Base-by-base conservation (phyloP, 2,797 vertebrate species). In the Coreius guichenoti region DNA sequence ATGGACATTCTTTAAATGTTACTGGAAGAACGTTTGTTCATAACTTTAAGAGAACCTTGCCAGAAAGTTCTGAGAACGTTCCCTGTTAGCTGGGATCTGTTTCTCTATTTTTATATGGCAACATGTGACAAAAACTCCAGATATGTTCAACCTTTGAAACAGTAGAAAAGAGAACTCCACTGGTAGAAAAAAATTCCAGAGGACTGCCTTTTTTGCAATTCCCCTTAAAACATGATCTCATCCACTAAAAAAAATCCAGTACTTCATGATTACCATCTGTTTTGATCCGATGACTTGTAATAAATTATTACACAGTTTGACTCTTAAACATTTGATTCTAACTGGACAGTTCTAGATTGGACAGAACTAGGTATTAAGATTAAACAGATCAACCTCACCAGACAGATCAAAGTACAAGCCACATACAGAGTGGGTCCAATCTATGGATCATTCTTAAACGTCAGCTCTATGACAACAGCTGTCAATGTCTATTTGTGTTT, bases 341-440 rank as follows among this genome's bases (percentile, higher is more conserved):
- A 58, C 36, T 39, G 4, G 39, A 68, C 23, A 67, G 21, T 65
- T 31, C n/a, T n/a, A n/a, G n/a, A n/a, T n/a, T n/a, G n/a, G n/a
- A n/a, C n/a, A n/a, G n/a, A n/a, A n/a, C n/a, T 65, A 26, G 19
- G 19, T 21, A 16, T 29, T 16, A 65, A 29, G 61, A 16, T 31
- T 65, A 65, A 65, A n/a, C 14, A 36, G 63, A 39, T 36, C 0
- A 6, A 16, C 3, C 19, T 45, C n/a, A 43, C 1, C 13, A 65
- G 14, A 68, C 19, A 26, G 49, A 26, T 47, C 69, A 63, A 82
- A 82, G 81, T 82, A 47, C 81, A 73, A 72, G 23, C 23, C 17
- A 36, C 31, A 76, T 58, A 4, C 19, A 39, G 79, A 39, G 31
- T 14, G 31, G 51, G 72, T 51, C 12, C 29, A 54, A 17, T 33